These are phyloP conservation scores for Agapornis roseicollis DNA, from an alignment of 2,113 vertebrate species.

Conservation along the genomic window DNA sequence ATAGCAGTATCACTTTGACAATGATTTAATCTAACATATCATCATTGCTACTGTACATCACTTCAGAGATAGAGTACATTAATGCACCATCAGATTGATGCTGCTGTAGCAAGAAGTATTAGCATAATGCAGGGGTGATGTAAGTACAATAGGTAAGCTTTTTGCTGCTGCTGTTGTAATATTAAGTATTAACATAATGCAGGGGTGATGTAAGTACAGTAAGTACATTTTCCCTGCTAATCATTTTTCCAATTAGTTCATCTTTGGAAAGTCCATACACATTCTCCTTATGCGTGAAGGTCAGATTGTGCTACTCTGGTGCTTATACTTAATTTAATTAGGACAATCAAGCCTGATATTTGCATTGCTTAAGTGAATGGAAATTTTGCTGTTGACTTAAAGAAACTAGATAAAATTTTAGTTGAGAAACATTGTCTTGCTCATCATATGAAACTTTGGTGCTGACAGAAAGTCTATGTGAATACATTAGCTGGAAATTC, in stretches of 20 bases:
- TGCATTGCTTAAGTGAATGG: not conserved
- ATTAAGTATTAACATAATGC: constrained; percentile 42
- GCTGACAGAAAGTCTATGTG: not conserved
- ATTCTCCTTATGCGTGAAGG: not conserved
- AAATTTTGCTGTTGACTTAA: not conserved
- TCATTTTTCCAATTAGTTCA: constrained; percentile 24
- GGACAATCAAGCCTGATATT: not conserved
- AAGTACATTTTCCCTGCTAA: not conserved
- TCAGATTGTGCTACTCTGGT: not conserved
- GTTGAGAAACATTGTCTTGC: not conserved
- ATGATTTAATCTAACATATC: constrained; percentile 49
- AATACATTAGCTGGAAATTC: not conserved
- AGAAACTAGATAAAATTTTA: not conserved
- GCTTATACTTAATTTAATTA: constrained; percentile 1
- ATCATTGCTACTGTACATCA: constrained; percentile 29
- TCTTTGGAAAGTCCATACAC: not conserved
- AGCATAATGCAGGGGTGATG: constrained; percentile 44
- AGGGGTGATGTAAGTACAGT: not conserved
- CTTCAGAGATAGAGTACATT: not conserved
- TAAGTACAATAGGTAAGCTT: constrained; percentile 27
- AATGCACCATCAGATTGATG: constrained; percentile 52
- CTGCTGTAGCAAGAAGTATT: constrained; percentile 27
- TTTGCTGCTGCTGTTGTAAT: not conserved
- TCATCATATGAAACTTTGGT: not conserved
- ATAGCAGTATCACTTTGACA: constrained; percentile 35